phyloP scores from a whole-genome alignment of 1,140 invertebrate species.

The Zaprionus camerounensis region DNA sequence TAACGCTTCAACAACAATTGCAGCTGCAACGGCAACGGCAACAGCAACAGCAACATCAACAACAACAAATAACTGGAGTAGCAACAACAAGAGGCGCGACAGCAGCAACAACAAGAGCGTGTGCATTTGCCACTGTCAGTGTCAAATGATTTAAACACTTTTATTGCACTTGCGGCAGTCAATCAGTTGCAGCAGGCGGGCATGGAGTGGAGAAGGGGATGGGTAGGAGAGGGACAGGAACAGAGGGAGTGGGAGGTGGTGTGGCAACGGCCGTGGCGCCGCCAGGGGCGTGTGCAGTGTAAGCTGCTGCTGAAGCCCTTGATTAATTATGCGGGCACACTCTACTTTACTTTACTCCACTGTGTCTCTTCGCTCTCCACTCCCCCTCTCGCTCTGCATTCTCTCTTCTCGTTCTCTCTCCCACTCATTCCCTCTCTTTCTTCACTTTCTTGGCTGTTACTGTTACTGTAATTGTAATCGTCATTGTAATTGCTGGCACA shows the following conservation, averaged over 20 bases:
- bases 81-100: slow-evolving; percentile 6
- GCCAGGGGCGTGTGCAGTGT: neutral
- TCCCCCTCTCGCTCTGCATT: neutral
- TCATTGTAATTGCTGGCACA: slow-evolving; percentile 69
- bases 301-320: slow-evolving; percentile 30
- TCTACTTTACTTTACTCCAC: slow-evolving; percentile 9
- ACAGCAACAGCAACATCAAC: slow-evolving; percentile 4
- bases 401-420: neutral
- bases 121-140: slow-evolving; percentile 16
- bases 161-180: slow-evolving; percentile 43
- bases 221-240: accelerated
- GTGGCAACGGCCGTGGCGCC: neutral
- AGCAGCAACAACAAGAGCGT: slow-evolving; percentile 11
- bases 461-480: slow-evolving; percentile 44
- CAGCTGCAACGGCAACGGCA: slow-evolving; percentile 18
- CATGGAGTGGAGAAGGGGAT: neutral
- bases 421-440: neutral
- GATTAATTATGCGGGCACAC: slow-evolving; percentile 53
- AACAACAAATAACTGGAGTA: neutral
- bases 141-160: slow-evolving; percentile 49
- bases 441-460: slow-evolving; percentile 36
- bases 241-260: neutral
- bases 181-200: slow-evolving; percentile 28
- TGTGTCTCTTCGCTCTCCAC: neutral
- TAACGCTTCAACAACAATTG: slow-evolving; percentile 33